Base-by-base conservation (phyloP, 1,140 invertebrate species). In the Drosophila bipectinata region DNA sequence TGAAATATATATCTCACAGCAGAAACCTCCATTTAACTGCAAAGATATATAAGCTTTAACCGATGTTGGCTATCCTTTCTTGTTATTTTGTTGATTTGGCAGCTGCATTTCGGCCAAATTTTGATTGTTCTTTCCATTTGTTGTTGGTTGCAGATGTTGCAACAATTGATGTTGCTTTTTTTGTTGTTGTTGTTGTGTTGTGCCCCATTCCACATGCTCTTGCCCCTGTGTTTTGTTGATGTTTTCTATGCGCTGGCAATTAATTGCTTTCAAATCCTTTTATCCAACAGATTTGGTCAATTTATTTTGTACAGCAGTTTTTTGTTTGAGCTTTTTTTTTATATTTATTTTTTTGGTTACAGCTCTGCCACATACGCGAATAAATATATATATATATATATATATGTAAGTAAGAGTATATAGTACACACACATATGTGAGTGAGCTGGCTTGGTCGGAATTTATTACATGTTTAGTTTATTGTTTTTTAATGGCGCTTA, bases 211-310 rank as follows among this genome's bases (percentile, higher is more conserved):
- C 2, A 3, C 32, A 10, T 32, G 32, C 32, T 10, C 12, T 4
- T 4, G 10, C 34, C 34, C 34, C 37, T 49, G 24, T 48, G 28
- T 51, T 67, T 21, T 64, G 52, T 72, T 80, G 52, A 77, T 64
- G 63, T 56, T 61, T 72, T 73, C 78, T 81, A 85, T 85, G 69
- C 71, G 56, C 82, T 58, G 74, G 78, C 82, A 85, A 85, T 85
- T 85, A 85, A 85, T 85, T 85, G 82, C 82, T 87, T 85, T 85
- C 82, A 85, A 87, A 85, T 85, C 82, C 83, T 87, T 85, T 85
- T 87, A 85, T 85, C 82, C 82, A 82, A 80, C 83, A 85, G 82
- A 85, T 85, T 85, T 85, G 83, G 82, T 85, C 82, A 85, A 85
- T 85, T 85, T 85, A 85, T 85, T 87, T 85, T 85, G 77, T 72